phyloP scores from a whole-genome alignment of 2,113 vertebrate genomes.

The Conger conger region DNA sequence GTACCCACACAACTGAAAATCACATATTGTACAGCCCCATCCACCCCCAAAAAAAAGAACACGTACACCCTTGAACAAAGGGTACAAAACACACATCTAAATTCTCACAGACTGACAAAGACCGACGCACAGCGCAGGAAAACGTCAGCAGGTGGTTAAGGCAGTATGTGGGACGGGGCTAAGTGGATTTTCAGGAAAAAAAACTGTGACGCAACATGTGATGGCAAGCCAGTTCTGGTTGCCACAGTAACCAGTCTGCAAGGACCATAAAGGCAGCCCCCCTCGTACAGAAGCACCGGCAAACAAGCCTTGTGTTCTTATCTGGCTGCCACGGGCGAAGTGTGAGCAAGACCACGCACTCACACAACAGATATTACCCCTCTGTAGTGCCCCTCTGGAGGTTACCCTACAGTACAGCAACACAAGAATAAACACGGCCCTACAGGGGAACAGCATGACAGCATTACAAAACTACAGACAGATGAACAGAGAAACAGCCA shows the following conservation, averaged over 20 bases:
- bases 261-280: slow-evolving; percentile 36
- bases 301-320: neutral
- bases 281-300: neutral
- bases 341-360: neutral
- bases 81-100: too few species aligned
- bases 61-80: too few species aligned
- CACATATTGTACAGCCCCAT: too few species aligned
- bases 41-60: too few species aligned
- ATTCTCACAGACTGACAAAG: too few species aligned
- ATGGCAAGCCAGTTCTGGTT: slow-evolving; percentile 40
- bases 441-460: too few species aligned
- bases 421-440: neutral
- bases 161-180: neutral
- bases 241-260: slow-evolving; percentile 55
- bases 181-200: slow-evolving; percentile 1
- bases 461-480: too few species aligned
- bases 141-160: neutral
- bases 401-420: neutral
- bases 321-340: neutral
- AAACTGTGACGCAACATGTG: slow-evolving; percentile 24
- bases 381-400: neutral
- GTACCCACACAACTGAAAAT: neutral
- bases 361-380: neutral
- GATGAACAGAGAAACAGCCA: too few species aligned
- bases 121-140: too few species aligned